Conservation (phyloP, 2,113 vertebrate species). For the Tragelaphus strepsiceros region DNA sequence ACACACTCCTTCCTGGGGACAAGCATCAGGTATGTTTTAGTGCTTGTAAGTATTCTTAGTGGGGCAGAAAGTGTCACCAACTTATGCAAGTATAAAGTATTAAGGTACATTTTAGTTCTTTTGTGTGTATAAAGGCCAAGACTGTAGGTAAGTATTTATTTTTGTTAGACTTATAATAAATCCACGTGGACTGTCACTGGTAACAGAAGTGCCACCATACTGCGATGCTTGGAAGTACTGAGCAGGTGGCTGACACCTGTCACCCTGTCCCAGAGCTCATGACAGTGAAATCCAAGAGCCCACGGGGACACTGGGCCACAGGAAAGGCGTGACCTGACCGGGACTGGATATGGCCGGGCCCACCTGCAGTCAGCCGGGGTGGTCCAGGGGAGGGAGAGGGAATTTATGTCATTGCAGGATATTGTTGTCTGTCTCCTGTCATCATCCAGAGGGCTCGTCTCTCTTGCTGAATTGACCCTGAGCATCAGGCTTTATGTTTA, state of each 20-base stretch:
- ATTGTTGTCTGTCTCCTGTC: neutral
- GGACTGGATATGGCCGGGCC: neutral
- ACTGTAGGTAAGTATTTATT: neutral
- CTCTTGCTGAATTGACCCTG: neutral
- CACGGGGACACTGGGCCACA: accelerated
- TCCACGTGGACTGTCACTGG: neutral
- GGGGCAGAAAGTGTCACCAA: neutral
- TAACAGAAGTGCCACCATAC: neutral
- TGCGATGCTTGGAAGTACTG: neutral
- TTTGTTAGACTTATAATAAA: neutral
- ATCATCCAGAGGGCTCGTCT: neutral
- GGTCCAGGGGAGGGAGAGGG: neutral
- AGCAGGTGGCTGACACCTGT: neutral
- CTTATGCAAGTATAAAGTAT: neutral
- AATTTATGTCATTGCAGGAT: neutral
- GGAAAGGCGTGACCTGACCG: neutral
- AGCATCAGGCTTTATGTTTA: neutral
- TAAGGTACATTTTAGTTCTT: neutral
- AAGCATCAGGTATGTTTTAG: neutral
- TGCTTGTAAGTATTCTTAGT: neutral
- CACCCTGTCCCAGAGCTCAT: neutral
- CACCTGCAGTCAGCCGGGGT: neutral
- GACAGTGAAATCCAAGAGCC: no score
- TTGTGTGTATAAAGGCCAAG: neutral
- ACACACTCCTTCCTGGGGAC: neutral